phyloP scores from a whole-genome alignment of 2,113 vertebrate species.

The Microtus richardsoni region DNA sequence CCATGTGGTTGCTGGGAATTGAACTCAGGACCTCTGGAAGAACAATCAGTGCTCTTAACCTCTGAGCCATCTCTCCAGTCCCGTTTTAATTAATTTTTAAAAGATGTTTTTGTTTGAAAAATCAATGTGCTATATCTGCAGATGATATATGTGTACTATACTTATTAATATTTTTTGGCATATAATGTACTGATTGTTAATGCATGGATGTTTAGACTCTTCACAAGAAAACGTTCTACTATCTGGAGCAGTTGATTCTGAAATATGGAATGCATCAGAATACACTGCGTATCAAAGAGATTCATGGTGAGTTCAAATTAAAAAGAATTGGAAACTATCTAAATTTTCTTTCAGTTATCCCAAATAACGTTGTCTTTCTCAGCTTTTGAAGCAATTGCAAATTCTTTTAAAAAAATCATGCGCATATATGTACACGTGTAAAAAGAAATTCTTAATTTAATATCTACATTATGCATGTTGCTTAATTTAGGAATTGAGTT shows the following conservation, averaged over 20 bases:
- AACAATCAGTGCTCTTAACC: too few relatives aligned
- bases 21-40: too few relatives aligned
- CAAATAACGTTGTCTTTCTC: neutral
- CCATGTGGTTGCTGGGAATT: too few relatives aligned
- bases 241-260: constrained; percentile 97
- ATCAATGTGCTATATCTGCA: neutral
- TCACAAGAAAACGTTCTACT: constrained; percentile 99
- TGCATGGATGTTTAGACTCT: constrained; percentile 87
- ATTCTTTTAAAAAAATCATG: neutral
- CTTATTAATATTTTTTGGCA: neutral
- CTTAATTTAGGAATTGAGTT: constrained; percentile 14
- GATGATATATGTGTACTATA: neutral
- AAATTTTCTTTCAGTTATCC: constrained; percentile 14
- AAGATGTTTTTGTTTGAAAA: constrained; percentile 62
- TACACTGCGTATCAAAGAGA: constrained; percentile 97
- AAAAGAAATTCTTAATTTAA: constrained; percentile 17
- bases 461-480: neutral
- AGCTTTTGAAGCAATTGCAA: neutral
- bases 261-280: constrained; percentile 97
- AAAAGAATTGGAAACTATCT: constrained; percentile 42
- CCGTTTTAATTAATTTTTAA: constrained; percentile 18
- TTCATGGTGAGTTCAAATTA: constrained; percentile 90
- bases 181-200: constrained; percentile 25
- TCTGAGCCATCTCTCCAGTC: too few relatives aligned
- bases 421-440: neutral